Percentiles rank a stretch among this genome's conserved stretches.
These are phyloP conservation scores for Leucopsar rothschildi DNA, from an alignment of 2,113 vertebrate genomes.

Conservation along the genomic window DNA sequence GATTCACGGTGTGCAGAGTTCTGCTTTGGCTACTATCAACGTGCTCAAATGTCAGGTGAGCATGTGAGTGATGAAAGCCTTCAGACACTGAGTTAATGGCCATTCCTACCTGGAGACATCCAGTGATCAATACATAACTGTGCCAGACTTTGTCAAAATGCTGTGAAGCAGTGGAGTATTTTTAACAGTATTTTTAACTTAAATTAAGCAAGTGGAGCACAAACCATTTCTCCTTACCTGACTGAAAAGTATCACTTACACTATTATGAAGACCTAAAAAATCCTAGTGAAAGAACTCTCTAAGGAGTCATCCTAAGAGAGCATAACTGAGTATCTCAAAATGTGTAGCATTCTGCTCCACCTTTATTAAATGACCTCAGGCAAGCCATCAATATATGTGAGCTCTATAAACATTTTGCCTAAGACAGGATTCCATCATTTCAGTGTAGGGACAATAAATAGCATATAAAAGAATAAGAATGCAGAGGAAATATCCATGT, in stretches of 20 bases:
- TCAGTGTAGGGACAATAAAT: background rate
- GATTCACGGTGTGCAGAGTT: background rate
- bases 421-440: background rate
- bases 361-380: slow-evolving; percentile 7
- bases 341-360: background rate
- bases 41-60: background rate
- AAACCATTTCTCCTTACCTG: background rate
- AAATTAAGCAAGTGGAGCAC: background rate
- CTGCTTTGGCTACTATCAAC: background rate
- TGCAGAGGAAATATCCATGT: background rate
- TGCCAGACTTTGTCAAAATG: background rate
- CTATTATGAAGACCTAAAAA: background rate
- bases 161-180: background rate
- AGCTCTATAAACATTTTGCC: background rate
- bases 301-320: background rate
- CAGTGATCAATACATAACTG: background rate
- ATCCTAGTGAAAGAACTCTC: background rate
- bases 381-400: background rate
- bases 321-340: background rate
- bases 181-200: background rate
- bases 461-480: slow-evolving; percentile 12
- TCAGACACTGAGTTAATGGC: background rate
- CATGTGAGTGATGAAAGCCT: background rate
- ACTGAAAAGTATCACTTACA: background rate
- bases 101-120: background rate